phyloP scores from a whole-genome alignment of 2,888 invertebrate species.

The Zygogramma bicolorata region DNA sequence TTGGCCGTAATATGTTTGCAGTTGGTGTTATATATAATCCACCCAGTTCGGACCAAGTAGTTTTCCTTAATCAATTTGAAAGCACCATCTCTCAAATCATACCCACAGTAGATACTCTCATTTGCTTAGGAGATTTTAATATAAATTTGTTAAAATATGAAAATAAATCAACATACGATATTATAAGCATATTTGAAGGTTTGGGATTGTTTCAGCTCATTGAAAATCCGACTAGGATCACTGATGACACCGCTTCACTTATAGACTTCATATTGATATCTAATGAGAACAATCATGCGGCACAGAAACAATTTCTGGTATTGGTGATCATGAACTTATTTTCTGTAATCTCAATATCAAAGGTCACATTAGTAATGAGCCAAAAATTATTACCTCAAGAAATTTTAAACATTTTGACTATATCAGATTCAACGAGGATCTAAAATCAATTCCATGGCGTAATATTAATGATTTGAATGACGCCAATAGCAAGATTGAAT shows the following conservation, averaged over 20 bases:
- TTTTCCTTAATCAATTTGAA: not conserved
- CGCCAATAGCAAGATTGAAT: slow-evolving; percentile 8
- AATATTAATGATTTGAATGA: not conserved
- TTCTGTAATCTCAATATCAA: not conserved
- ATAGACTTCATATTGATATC: not conserved
- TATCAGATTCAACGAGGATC: not conserved
- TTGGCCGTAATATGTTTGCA: not conserved
- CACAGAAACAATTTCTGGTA: not conserved
- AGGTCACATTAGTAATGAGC: not conserved
- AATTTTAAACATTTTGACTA: not conserved
- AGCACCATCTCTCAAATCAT: not conserved
- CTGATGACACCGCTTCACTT: not conserved
- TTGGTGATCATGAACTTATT: not conserved
- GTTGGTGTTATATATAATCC: not conserved
- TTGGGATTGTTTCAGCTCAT: not conserved
- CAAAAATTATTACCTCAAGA: no score
- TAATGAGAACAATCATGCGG: no score
- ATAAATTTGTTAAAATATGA: not conserved
- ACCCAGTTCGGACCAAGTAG: not conserved
- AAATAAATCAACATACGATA: not conserved
- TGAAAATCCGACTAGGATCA: not conserved
- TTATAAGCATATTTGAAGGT: not conserved
- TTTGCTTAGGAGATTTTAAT: not conserved
- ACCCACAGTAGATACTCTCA: not conserved
- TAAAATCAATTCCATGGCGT: not conserved